These are phyloP conservation scores for Anarhynchus alexandrinus DNA, from an alignment of 2,113 vertebrate species.

Conservation along the genomic window DNA sequence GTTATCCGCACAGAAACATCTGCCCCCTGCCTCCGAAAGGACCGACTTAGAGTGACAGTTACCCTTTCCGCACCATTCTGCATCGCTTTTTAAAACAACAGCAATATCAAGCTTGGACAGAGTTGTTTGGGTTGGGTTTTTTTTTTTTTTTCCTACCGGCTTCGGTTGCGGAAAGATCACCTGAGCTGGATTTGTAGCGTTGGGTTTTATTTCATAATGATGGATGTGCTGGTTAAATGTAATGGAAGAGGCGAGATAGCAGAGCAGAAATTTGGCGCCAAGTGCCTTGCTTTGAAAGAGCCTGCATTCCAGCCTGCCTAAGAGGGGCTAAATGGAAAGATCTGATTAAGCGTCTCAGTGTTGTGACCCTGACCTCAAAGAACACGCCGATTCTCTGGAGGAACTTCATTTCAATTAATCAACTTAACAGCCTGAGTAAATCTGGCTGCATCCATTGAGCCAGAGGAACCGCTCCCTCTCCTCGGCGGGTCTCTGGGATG, in stretches of 20 bases:
- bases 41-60: not conserved
- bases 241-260: conserved; percentile 28
- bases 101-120: not conserved
- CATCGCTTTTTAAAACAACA: not conserved
- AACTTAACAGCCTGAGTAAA: conserved; percentile 56
- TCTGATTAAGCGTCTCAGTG: conserved; percentile 75
- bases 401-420: conserved; percentile 72
- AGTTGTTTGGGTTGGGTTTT: not conserved
- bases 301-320: conserved; percentile 64
- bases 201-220: not conserved
- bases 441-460: conserved; percentile 4
- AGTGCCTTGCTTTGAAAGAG: conserved; percentile 14
- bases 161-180: not conserved
- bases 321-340: conserved; percentile 71
- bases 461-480: not conserved
- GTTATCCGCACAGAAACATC: not conserved
- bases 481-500: not conserved
- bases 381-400: conserved; percentile 68
- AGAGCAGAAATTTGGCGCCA: conserved; percentile 60
- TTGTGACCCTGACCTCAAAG: conserved; percentile 75
- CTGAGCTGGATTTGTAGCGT: not conserved
- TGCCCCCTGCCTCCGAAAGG: not conserved
- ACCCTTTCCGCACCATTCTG: not conserved
- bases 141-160: not conserved
- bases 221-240: not conserved